Evolutionary conservation across 2,888 invertebrate species (phyloP), one percentile per base, ranked within the genome.

Genomic region (Stegophylla sp.): DNA sequence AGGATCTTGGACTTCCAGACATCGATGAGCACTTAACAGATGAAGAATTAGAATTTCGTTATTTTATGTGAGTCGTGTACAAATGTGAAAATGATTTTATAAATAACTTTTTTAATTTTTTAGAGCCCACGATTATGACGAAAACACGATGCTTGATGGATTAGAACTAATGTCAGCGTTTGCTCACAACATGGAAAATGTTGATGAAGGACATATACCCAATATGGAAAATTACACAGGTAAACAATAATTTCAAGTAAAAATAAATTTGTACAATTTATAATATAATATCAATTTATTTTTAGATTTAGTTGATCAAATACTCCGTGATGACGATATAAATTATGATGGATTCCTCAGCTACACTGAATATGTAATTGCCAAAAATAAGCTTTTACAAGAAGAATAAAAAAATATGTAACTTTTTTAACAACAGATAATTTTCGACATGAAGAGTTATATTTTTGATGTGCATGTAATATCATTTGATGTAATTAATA

Each of bases 141-240:
- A 93, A 85, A 96, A 97, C 86, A 92, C 92, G 1, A 93, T 92
- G 85, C 87, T 97, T 82, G 97, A 97, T 86, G 97, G 97, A 0
- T 87, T 96, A 82, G 97, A 97, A 88, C 91, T 97, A 85, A 88
- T 96, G 75, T 90, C 93, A 87, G 94, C 95, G 0, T 90, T 95
- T 83, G 90, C 91, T 75, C 94, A 95, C 85, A 92, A 92, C 23
- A 86, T 90, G 48, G 91, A 91, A 83, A 90, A 92, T 82, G 89
- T 91, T 63, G 88, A 89, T 56, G 87, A 88, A 12, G 88, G 85
- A n/a, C 41, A 61, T 26, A 12, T 17, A 17, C n/a, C 71, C 0
- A 76, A 76, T 26, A 48, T 79, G 51, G 79, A 79, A 51, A 51
- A 63, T 23, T 61, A 51, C 51, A 79, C 59, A 41, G 79, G 79